Evolutionary conservation across 2,113 vertebrate species (phyloP).

Genomic region (Dunckerocampus dactyliophorus): DNA sequence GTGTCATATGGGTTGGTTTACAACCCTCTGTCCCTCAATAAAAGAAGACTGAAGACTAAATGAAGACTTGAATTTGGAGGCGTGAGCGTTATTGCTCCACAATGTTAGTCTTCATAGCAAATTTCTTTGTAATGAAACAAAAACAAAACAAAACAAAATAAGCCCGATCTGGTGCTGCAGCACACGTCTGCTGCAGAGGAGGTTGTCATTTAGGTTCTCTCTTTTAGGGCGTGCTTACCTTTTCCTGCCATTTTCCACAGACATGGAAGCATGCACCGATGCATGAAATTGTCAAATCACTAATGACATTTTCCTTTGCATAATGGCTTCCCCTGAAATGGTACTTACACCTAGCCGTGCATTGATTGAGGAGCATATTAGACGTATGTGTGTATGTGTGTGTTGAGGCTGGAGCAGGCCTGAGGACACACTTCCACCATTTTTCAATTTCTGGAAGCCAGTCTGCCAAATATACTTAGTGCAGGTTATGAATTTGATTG

Average conservation of each 20-base stretch:
- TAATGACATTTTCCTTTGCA: conserved; percentile 61
- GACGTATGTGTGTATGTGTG: conserved; percentile 18
- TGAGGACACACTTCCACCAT: conserved; percentile 38
- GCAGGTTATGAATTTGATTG: conserved; percentile 53
- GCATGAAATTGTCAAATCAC: conserved; percentile 68
- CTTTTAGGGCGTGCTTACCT: conserved; percentile 30
- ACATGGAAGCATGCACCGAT: conserved; percentile 34
- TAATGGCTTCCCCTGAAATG: conserved; percentile 52
- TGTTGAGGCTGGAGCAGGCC: conserved; percentile 13
- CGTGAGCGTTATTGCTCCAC: not conserved
- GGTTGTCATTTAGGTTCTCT: conserved; percentile 1
- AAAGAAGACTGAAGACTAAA: too few relatives aligned
- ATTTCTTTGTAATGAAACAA: not conserved
- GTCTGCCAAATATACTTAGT: conserved; percentile 42
- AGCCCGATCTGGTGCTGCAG: not conserved
- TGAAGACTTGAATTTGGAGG: not conserved
- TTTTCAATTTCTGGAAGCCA: conserved; percentile 43
- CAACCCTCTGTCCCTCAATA: too few relatives aligned
- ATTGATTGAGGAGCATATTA: conserved; percentile 44
- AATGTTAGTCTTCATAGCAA: not conserved
- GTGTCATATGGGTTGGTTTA: too few relatives aligned
- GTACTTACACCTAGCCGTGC: conserved; percentile 40
- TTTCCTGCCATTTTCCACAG: conserved; percentile 33
- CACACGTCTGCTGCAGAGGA: not conserved
- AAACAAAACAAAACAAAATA: not conserved